Conservation (phyloP, 2,888 invertebrate species). For the Aspidiotus destructor region DNA sequence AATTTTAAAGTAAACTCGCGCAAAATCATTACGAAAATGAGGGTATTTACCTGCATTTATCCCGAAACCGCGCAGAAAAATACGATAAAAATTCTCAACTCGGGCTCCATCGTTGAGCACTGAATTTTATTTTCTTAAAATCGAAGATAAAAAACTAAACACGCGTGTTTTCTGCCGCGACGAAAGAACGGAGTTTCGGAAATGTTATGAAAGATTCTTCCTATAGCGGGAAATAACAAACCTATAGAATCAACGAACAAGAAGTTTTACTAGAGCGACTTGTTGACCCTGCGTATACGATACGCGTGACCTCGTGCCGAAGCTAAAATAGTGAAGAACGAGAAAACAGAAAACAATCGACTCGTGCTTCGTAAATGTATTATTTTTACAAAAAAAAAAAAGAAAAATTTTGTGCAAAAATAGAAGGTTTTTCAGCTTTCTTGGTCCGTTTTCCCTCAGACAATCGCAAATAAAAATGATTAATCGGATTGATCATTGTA, state of each 20-base stretch:
- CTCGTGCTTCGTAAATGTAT: too few relatives aligned
- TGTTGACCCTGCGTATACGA: conserved; percentile 24
- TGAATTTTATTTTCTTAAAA: not conserved
- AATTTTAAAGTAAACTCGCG: too few relatives aligned
- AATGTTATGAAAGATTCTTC: conserved; percentile 6
- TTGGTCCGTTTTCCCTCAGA: too few relatives aligned
- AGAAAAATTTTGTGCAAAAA: too few relatives aligned
- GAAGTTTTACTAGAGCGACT: conserved; percentile 26
- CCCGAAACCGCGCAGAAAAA: conserved; percentile 27
- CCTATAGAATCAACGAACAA: conserved; percentile 5
- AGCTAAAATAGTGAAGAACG: not conserved
- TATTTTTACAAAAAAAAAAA: too few relatives aligned
- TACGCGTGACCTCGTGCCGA: conserved; percentile 17
- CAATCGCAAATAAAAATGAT: too few relatives aligned
- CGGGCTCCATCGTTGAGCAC: conserved; percentile 16
- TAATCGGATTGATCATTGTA: too few relatives aligned
- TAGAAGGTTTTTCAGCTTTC: too few relatives aligned
- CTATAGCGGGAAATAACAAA: conserved; percentile 24
- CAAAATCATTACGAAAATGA: too few relatives aligned
- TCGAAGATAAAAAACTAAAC: not conserved
- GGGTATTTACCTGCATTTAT: not conserved
- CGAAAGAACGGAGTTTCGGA: too few relatives aligned
- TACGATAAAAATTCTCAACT: conserved; percentile 30
- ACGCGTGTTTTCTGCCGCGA: too few relatives aligned
- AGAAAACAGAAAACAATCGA: not conserved